Evolutionary conservation across 2,888 invertebrate species (phyloP), one percentile per base, ranked within the genome.

Genomic region (Troides aeacus): DNA sequence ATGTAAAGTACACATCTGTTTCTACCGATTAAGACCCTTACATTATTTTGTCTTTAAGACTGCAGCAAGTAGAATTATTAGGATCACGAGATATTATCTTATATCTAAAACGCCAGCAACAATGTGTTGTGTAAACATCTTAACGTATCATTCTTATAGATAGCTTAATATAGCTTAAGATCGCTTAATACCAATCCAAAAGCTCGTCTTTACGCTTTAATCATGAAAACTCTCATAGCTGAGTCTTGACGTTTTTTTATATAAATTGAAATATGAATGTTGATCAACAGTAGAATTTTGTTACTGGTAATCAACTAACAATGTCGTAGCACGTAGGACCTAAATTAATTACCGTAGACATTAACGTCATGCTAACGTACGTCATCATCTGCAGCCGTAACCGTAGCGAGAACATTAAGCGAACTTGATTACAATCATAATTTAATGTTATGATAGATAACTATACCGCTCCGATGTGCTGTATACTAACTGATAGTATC

Each of bases 281-380:
- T 17, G 12, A 17, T 21, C 10, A 21, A 56, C 56, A 21, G 21
- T 21, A 1, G 56, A 21, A 56, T 56, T 15, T 21, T 56, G 12
- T 56, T 21, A 56, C 56, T 18, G 7, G n/a, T n/a, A 21, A 21
- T 21, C n/a, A 21, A 12, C 12, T 21, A 21, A 21, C 56, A 21
- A 21, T 56, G 42, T 56, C 57, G 21, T 62, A 53, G 7, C 24
- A 18, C 10, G 67, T 56, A 62, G 56, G n/a, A 10, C 62, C 39
- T 42, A 61, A 57, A 67, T 67, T 62, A 56, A 67, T 62, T 67
- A 67, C 56, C 62, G 12, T 7, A 67, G 67, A 67, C 62, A 62
- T 67, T 67, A 67, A 67, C 56, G 67, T 62, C 62, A 62, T 23
- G 61, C 15, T 15, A 62, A 61, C 56, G 59, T 50, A 61, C 21